Base-by-base conservation (phyloP, 2,113 vertebrate genomes). In the Tapirus terrestris region DNA sequence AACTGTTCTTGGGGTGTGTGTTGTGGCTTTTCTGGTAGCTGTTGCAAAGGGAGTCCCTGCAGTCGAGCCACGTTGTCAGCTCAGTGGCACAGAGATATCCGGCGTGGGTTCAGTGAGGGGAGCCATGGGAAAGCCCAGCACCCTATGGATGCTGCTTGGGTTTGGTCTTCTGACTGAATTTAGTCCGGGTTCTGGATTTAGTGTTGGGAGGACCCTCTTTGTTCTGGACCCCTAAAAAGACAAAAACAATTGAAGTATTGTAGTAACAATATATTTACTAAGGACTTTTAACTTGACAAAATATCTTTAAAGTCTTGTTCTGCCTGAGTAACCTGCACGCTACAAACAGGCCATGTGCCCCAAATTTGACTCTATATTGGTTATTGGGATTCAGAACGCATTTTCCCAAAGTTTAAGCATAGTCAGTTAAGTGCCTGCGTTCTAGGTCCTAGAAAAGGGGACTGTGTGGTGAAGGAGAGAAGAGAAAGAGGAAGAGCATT, bases 151-250 rank as follows among this genome's bases (percentile, higher is more conserved):
- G 61, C 39, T 93, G 76, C 79, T 97, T 98, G 82, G 81, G 3
- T 80, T 97, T 97, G 16, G 1, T 16, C 63, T 96, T 97, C 31
- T 6, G 25, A 36, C 1, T 93, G 36, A 48, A 6, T 91, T 93
- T 98, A 65, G 8, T 53, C 31, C 7, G 10, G 36, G 0, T 3
- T 88, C 2, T 84, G 56, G 94, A 11, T 95, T 96, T 96, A 92
- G 3, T 1, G 16, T 0, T 53, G n/a, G 13, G 1, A 95, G 36
- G 1, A 60, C 48, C 10, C 1, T 92, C 86, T 56, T 75, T 90
- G 48, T 1, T 16, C n/a, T 36, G 53, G 33, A 0, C 0, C 20
- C 77, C 96, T 98, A 73, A 89, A 94, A 90, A 94, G 84, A 95
- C 60, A 94, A 94, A 96, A 90, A 79, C 10, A 82, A 83, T 65